These are phyloP conservation scores for Colletes latitarsis DNA, from an alignment of 1,140 invertebrate genomes.

Conservation along the genomic window DNA sequence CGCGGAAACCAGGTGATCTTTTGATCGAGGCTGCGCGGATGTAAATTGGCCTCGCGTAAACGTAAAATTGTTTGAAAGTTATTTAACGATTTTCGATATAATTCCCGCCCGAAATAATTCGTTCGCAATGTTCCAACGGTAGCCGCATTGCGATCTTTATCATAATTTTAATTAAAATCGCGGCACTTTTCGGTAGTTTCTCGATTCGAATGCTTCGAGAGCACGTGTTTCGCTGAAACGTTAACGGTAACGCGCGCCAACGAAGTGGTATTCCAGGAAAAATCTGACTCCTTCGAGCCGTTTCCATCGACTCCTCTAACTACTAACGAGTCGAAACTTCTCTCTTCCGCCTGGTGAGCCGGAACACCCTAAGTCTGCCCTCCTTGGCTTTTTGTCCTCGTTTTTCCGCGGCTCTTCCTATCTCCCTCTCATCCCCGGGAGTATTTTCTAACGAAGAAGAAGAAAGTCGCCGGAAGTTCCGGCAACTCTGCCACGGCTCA, in stretches of 20 bases:
- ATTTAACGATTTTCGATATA: slow-evolving; percentile 32
- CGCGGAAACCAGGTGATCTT: background rate
- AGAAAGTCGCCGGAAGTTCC: slow-evolving; percentile 68
- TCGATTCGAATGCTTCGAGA: background rate
- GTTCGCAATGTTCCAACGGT: background rate
- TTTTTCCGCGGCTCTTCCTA: slow-evolving; percentile 35
- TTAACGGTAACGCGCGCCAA: slow-evolving; percentile 10
- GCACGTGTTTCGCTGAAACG: background rate
- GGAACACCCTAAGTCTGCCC: slow-evolving; percentile 57
- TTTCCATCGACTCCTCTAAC: slow-evolving; percentile 59
- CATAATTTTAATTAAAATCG: slow-evolving; percentile 1
- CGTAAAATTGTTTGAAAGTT: slow-evolving; percentile 26
- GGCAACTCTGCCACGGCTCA: slow-evolving; percentile 66
- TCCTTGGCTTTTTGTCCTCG: slow-evolving; percentile 54
- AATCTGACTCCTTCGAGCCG: slow-evolving; percentile 52
- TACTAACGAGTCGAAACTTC: slow-evolving; percentile 69
- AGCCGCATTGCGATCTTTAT: too few species aligned
- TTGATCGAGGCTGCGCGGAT: slow-evolving; percentile 4
- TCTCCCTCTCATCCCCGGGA: slow-evolving; percentile 47
- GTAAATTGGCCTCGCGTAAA: slow-evolving; percentile 15
- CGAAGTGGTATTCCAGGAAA: background rate
- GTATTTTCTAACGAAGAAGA: slow-evolving; percentile 67
- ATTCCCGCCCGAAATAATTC: background rate
- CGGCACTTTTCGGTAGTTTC: background rate
- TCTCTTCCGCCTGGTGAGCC: slow-evolving; percentile 45